phyloP scores from a whole-genome alignment of 1,140 invertebrate species.

The Lamellibrachia luymesi region DNA sequence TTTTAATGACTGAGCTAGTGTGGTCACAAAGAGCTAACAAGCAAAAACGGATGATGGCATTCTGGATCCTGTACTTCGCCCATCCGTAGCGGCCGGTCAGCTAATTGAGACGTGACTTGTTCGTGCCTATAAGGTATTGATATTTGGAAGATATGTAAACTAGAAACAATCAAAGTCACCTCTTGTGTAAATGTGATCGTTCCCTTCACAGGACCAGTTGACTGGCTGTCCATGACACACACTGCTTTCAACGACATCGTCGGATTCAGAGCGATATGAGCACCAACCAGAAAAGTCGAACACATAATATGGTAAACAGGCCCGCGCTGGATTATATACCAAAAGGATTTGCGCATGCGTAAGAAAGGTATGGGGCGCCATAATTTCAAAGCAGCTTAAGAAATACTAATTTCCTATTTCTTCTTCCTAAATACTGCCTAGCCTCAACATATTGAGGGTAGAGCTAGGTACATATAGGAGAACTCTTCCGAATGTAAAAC shows the following conservation, averaged over 20 bases:
- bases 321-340: neutral
- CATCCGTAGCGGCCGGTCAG: neutral
- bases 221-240: conserved; percentile 78
- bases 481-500: neutral
- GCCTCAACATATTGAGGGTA: neutral
- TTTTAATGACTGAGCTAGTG: neutral
- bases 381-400: neutral
- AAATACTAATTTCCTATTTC: neutral
- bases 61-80: neutral
- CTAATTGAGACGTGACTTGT: neutral
- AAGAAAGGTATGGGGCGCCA: neutral
- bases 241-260: conserved; percentile 68
- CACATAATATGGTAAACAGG: neutral
- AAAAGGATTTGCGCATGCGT: neutral
- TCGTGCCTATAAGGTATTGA: neutral
- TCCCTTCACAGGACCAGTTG: conserved; percentile 65
- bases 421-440: neutral
- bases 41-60: neutral
- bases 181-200: conserved; percentile 76
- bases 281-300: neutral
- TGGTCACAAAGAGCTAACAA: neutral
- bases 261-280: neutral
- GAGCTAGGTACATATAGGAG: neutral
- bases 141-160: neutral
- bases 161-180: conserved; percentile 53